phyloP scores from a whole-genome alignment of 1,140 invertebrate species.

The Tetragnatha versicolor region DNA sequence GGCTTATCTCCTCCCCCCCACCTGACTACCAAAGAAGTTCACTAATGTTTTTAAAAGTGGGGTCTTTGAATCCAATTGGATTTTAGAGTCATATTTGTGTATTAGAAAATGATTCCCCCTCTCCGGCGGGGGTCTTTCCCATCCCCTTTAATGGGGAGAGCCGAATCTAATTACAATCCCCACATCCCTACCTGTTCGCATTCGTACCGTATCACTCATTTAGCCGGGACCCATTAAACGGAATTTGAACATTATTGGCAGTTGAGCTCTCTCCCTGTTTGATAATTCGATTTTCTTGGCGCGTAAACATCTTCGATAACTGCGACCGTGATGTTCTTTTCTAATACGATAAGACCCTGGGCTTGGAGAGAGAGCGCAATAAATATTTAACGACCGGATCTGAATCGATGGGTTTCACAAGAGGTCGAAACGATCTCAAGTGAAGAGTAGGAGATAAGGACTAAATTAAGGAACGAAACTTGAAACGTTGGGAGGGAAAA shows the following conservation, averaged over 20 bases:
- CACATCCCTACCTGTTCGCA: neutral
- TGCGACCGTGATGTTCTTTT: conserved; percentile 25
- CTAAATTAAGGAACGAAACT: conserved; percentile 43
- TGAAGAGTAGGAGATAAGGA: conserved; percentile 24
- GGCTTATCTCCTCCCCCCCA: neutral
- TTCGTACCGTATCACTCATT: conserved; percentile 3
- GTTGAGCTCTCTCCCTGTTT: neutral
- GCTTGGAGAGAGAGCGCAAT: neutral
- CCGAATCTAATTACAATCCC: neutral
- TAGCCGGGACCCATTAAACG: conserved; percentile 4
- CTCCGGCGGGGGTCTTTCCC: too few species aligned
- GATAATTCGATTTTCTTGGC: conserved; percentile 34
- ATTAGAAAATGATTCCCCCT: neutral
- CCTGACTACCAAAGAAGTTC: neutral
- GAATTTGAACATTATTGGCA: conserved; percentile 24
- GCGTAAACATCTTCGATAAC: conserved; percentile 42
- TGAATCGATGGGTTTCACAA: conserved; percentile 13
- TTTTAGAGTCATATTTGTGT: neutral
- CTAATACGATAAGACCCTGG: conserved; percentile 15
- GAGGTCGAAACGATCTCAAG: conserved; percentile 16
- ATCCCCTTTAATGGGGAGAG: too few species aligned
- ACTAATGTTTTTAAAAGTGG: neutral
- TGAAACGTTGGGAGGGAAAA: conserved; percentile 33
- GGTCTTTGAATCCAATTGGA: neutral
- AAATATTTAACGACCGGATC: conserved; percentile 34